Conservation (phyloP, 2,888 invertebrate species). For the Stenurella melanura region DNA sequence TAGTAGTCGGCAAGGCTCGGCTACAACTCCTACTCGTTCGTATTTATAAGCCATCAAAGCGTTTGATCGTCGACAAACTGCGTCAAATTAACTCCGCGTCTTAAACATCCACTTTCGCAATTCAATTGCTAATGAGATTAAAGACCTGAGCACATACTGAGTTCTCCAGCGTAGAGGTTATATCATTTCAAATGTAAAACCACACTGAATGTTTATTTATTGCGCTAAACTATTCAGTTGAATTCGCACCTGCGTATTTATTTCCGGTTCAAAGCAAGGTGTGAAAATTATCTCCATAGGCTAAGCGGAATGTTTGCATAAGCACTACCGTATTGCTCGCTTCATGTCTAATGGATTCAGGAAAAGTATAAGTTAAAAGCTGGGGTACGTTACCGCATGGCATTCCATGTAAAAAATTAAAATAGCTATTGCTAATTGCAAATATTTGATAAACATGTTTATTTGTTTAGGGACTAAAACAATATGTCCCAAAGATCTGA, state of each 20-base stretch:
- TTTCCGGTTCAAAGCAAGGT: conserved; percentile 23
- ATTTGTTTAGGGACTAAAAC: no score
- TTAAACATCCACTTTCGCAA: conserved; percentile 2
- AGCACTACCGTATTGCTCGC: no score
- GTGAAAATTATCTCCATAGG: conserved; percentile 7
- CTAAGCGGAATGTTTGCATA: not conserved
- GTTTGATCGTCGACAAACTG: not conserved
- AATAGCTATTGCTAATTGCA: no score
- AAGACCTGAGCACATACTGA: conserved; percentile 6
- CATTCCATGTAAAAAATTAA: no score
- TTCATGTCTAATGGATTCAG: no score
- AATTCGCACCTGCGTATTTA: not conserved
- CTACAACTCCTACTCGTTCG: not conserved
- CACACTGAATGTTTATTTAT: conserved; percentile 20
- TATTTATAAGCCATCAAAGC: conserved; percentile 19
- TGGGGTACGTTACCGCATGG: no score
- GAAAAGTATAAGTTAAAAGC: no score
- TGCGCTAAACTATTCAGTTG: not conserved
- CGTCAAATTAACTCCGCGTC: conserved; percentile 22
- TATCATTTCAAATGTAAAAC: conserved; percentile 31
- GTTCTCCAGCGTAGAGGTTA: not conserved
- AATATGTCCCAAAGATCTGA: no score
- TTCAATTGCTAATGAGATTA: conserved; percentile 28
- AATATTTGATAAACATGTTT: no score
- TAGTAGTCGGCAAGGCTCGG: no score